Evolutionary conservation across 2,797 vertebrate genomes (phyloP).

Genomic region (Pangasius djambal): DNA sequence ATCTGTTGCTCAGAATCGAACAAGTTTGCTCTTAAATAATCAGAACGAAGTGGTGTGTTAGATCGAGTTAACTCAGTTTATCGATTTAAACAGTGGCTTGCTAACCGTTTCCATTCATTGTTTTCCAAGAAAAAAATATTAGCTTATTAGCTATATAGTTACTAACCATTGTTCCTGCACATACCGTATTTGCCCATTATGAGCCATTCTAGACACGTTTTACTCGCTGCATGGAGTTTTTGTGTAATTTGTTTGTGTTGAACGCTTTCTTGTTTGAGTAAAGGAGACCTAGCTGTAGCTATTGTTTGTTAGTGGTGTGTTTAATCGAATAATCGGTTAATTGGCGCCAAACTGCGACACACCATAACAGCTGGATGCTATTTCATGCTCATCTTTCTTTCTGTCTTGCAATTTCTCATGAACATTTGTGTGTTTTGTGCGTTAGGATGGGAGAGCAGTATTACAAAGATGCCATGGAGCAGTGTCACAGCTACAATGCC

Average conservation of each 20-base stretch:
- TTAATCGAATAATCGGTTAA: not conserved
- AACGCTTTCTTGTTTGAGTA: not conserved
- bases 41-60: not conserved
- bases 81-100: constrained; percentile 2
- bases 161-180: not conserved
- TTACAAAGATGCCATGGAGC: constrained; percentile 96
- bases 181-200: no score
- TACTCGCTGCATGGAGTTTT: not conserved
- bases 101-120: constrained; percentile 57
- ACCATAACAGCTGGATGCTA: not conserved
- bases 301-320: not conserved
- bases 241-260: not conserved
- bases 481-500: constrained; percentile 96
- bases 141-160: not conserved
- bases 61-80: not conserved
- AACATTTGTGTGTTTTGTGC: not conserved
- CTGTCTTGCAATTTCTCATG: constrained; percentile 41
- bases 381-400: not conserved
- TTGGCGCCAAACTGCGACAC: not conserved
- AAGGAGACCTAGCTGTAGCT: constrained; percentile 9
- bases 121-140: constrained; percentile 47
- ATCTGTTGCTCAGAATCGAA: no score
- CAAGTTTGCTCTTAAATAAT: not conserved
- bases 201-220: not conserved
- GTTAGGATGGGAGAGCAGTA: constrained; percentile 92